A percentile compares a stretch with the other conserved stretches of the same genome.
These are phyloP conservation scores for Ephydatia muelleri DNA, from an alignment of 37 sponge, comb jelly and placozoan species.

Conservation along the genomic window DNA sequence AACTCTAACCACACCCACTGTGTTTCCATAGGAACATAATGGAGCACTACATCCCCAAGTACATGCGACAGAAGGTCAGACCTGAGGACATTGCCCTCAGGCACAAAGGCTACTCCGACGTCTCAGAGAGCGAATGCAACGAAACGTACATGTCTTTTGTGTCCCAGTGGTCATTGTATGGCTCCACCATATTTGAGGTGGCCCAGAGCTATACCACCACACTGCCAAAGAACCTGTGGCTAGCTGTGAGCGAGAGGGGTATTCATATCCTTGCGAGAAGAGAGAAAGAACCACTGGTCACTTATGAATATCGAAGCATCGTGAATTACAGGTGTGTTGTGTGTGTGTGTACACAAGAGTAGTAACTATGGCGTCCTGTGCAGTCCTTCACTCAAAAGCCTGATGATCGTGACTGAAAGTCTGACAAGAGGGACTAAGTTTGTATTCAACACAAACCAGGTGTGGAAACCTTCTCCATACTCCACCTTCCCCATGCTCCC, in stretches of 20 bases:
- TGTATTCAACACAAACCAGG: constrained; percentile 98
- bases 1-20: background rate
- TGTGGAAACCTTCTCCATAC: constrained; percentile 4
- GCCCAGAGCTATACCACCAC: constrained; percentile 89
- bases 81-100: constrained; percentile 79
- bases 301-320: constrained; percentile 90
- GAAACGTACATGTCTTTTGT: constrained; percentile 84
- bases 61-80: constrained; percentile 73
- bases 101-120: constrained; percentile 61
- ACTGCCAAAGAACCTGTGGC: constrained; percentile 96
- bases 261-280: constrained; percentile 90
- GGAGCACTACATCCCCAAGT: constrained; percentile 78
- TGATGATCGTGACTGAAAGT: constrained; percentile 96
- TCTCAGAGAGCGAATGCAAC: constrained; percentile 73
- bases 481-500: background rate
- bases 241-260: constrained; percentile 87
- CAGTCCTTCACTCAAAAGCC: constrained; percentile 94
- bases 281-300: constrained; percentile 93
- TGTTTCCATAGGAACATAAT: constrained; percentile 60
- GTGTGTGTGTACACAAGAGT: background rate
- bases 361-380: background rate
- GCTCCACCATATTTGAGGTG: constrained; percentile 95
- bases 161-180: constrained; percentile 88
- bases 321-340: constrained; percentile 87
- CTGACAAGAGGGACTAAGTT: constrained; percentile 94